A percentile compares a stretch with the other conserved stretches of the same genome.
Conservation (phyloP, 2,113 vertebrate species). For the Paralichthys olivaceus region DNA sequence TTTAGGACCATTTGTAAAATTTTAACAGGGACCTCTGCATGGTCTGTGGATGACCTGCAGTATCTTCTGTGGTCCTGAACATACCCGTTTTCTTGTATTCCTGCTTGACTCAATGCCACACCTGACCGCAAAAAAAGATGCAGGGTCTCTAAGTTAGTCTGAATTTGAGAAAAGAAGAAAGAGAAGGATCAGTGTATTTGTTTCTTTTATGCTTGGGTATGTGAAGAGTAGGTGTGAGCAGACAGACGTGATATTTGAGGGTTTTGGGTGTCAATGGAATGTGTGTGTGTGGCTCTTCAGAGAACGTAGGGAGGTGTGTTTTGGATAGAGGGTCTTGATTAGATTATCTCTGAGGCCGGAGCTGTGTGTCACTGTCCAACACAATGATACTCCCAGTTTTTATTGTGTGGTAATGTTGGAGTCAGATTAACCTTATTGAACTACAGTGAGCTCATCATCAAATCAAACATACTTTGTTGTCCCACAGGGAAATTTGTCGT, state of each 20-base stretch:
- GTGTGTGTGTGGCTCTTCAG: slow-evolving; percentile 25
- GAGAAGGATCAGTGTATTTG: background rate
- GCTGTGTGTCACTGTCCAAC: slow-evolving; percentile 13
- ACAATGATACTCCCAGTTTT: slow-evolving; percentile 20
- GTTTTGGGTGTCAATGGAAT: slow-evolving; percentile 15
- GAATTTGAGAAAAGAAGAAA: background rate
- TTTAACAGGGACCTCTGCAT: background rate
- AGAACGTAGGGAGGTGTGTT: slow-evolving; percentile 14
- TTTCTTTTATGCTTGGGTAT: background rate
- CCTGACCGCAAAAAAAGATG: background rate
- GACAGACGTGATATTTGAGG: slow-evolving; percentile 1
- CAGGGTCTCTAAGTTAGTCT: background rate
- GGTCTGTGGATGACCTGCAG: background rate
- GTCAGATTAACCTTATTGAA: slow-evolving; percentile 4
- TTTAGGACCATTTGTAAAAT: background rate
- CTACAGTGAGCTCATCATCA: background rate
- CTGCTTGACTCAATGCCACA: too few relatives aligned
- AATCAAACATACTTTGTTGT: too few relatives aligned
- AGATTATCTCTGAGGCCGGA: slow-evolving; percentile 10
- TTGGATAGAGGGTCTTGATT: background rate
- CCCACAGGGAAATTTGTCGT: too few relatives aligned
- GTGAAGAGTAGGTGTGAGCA: slow-evolving; percentile 17
- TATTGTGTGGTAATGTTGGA: slow-evolving; percentile 3
- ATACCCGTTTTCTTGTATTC: too few relatives aligned
- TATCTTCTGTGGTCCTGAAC: background rate